Percentiles rank a stretch among this genome's conserved stretches.
Evolutionary conservation across 2,888 invertebrate genomes (phyloP).

Genomic region (Athalia circularis): DNA sequence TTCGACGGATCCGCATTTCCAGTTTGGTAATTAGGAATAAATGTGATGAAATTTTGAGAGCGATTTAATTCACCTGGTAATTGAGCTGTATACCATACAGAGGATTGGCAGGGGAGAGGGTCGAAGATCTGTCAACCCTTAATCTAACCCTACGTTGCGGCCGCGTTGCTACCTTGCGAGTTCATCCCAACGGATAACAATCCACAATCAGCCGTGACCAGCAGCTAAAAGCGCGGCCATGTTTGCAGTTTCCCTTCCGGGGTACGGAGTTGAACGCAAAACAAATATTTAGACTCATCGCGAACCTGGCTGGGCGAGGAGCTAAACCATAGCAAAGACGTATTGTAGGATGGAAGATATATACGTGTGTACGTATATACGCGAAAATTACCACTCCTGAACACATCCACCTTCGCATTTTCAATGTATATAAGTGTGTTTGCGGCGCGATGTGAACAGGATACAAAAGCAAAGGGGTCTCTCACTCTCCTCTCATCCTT

Average conservation of each 20-base stretch:
- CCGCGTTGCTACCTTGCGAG: not conserved
- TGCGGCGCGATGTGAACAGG: not conserved
- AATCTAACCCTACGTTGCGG: not conserved
- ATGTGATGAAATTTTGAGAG: too few relatives aligned
- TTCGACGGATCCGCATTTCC: too few relatives aligned
- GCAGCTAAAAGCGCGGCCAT: conserved; percentile 19
- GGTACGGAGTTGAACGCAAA: conserved; percentile 18
- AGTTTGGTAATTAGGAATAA: too few relatives aligned
- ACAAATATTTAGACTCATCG: conserved; percentile 20
- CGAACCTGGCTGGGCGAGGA: not conserved
- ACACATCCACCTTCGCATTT: not conserved
- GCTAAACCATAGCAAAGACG: conserved; percentile 9
- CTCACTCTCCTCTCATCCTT: too few relatives aligned
- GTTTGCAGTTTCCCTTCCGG: conserved; percentile 30
- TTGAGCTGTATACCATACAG: too few relatives aligned
- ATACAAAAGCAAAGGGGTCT: conserved; percentile 8
- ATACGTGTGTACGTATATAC: not conserved
- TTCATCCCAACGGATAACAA: not conserved
- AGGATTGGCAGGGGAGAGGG: not conserved
- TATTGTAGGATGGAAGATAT: conserved; percentile 16
- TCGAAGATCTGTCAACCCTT: not conserved
- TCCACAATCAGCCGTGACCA: conserved; percentile 21
- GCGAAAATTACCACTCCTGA: not conserved
- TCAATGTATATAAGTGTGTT: not conserved
- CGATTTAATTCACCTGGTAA: too few relatives aligned